Percentiles rank a stretch among this genome's conserved stretches.
Conservation (phyloP, 2,113 vertebrate genomes). For the Sitta europaea region DNA sequence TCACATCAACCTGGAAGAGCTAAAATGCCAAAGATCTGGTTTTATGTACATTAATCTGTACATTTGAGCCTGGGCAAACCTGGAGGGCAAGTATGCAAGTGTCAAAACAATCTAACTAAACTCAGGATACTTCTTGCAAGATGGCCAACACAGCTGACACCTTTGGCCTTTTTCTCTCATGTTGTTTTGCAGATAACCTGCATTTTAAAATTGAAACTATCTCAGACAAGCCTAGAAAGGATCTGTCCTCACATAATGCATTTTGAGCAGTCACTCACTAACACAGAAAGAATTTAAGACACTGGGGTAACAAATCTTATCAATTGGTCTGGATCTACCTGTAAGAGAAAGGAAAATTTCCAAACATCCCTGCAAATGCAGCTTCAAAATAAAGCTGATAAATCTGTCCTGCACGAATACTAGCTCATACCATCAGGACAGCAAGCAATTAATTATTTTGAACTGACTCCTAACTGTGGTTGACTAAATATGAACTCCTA, state of each 20-base stretch:
- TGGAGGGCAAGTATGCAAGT: background rate
- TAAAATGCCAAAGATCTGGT: background rate
- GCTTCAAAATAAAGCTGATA: background rate
- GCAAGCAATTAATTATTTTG: background rate
- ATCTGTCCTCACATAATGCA: background rate
- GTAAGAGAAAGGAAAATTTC: background rate
- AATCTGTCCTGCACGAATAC: background rate
- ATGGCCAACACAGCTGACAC: background rate
- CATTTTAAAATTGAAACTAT: background rate
- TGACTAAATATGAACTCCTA: background rate
- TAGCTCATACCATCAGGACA: background rate
- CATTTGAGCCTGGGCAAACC: background rate
- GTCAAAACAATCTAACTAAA: background rate
- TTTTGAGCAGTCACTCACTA: background rate
- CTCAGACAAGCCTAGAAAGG: background rate
- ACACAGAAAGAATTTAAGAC: background rate
- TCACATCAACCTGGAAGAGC: background rate
- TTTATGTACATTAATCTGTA: background rate
- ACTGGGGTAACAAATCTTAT: background rate
- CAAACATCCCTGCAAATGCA: background rate
- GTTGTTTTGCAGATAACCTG: accelerated
- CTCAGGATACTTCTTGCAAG: background rate
- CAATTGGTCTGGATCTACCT: background rate
- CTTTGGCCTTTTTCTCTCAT: accelerated
- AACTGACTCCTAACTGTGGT: background rate